These are phyloP conservation scores for Alethe castanea DNA, from an alignment of 2,113 vertebrate species.

Conservation along the genomic window DNA sequence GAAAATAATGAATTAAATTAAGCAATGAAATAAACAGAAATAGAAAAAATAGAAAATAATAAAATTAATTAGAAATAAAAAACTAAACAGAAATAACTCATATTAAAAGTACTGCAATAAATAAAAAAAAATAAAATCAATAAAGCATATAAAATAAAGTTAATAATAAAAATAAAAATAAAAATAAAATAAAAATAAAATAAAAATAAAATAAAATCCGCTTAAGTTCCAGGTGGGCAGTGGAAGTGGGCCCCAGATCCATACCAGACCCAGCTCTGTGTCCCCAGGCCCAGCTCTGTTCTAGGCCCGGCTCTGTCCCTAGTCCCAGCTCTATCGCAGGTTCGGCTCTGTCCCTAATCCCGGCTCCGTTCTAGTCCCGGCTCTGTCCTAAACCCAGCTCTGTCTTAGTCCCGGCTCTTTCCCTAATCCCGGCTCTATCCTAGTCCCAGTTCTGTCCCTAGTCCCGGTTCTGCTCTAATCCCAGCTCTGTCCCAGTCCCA, in stretches of 20 bases:
- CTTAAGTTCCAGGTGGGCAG: not conserved
- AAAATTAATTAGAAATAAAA: not conserved
- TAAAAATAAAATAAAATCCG: not conserved
- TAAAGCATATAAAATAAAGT: not conserved
- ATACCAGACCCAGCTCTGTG: too few species aligned
- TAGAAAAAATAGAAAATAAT: not conserved
- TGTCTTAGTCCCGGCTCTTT: too few species aligned
- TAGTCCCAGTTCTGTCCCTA: too few species aligned
- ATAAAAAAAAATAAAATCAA: not conserved
- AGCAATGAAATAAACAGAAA: not conserved
- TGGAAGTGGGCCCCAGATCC: not conserved
- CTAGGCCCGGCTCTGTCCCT: too few species aligned
- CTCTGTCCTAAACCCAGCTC: too few species aligned
- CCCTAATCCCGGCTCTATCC: too few species aligned
- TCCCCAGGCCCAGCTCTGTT: too few species aligned
- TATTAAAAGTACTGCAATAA: not conserved
- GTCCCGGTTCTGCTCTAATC: too few species aligned
- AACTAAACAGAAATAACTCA: not conserved
- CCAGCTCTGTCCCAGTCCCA: too few species aligned
- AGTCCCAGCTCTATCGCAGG: too few species aligned
- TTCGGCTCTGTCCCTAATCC: too few species aligned
- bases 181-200: not conserved
- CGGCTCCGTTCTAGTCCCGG: too few species aligned
- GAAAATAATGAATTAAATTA: not conserved
- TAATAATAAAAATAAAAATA: not conserved